phyloP scores from a whole-genome alignment of 2,888 invertebrate genomes.

The Eumerus sabulonum region DNA sequence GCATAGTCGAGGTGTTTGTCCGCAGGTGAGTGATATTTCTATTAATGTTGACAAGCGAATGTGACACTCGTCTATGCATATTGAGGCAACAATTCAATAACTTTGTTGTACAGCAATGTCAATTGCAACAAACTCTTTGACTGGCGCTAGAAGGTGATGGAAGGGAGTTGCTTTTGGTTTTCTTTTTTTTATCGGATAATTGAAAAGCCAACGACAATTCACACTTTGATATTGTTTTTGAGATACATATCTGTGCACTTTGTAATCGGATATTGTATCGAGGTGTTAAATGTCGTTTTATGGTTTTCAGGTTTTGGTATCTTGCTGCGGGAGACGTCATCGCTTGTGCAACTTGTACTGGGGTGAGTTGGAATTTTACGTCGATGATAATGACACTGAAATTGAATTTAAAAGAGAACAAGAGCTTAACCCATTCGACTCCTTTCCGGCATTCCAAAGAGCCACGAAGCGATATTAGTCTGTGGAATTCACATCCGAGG shows the following conservation, averaged over 20 bases:
- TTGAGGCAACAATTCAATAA: neutral
- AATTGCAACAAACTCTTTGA: slow-evolving; percentile 1
- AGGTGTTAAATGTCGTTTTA: slow-evolving; percentile 25
- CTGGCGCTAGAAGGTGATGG: neutral
- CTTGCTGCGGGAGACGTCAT: no score
- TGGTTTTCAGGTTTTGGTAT: no score
- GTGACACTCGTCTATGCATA: slow-evolving; percentile 23
- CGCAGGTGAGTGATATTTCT: slow-evolving; percentile 50
- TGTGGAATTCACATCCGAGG: no score
- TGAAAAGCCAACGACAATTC: slow-evolving; percentile 1
- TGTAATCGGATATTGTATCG: slow-evolving; percentile 24
- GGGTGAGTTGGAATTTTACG: no score
- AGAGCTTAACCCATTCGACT: no score
- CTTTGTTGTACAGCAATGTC: slow-evolving; percentile 2
- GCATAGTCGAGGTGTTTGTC: slow-evolving; percentile 35
- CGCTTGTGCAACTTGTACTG: no score
- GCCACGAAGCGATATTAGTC: no score
- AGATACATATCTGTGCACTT: slow-evolving; percentile 6
- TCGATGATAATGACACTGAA: no score
- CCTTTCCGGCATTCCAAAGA: no score
- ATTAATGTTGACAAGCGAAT: slow-evolving; percentile 28
- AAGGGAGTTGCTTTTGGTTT: slow-evolving; percentile 8
- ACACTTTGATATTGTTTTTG: slow-evolving; percentile 8
- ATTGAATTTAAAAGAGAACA: no score
- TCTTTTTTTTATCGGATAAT: slow-evolving; percentile 12